These are phyloP conservation scores for Myripristis murdjan DNA, from an alignment of 2,797 vertebrate species.

Conservation along the genomic window DNA sequence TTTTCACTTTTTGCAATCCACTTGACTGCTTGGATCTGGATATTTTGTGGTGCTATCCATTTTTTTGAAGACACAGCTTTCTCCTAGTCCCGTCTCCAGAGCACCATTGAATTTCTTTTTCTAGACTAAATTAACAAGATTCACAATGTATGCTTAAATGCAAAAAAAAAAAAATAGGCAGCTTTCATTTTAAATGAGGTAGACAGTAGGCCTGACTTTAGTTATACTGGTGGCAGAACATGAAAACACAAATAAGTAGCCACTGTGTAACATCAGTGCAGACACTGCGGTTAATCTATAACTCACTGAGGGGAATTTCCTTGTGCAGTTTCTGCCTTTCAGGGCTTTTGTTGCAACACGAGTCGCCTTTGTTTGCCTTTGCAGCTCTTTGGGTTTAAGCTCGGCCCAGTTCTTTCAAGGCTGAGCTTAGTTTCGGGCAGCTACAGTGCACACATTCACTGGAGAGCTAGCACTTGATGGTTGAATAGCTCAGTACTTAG, in stretches of 20 bases:
- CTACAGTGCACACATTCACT: not conserved
- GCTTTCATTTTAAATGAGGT: conserved; percentile 1
- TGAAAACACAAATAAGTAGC: conserved; percentile 25
- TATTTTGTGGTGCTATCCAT: too few species aligned
- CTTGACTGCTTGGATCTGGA: too few species aligned
- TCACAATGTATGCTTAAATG: not conserved
- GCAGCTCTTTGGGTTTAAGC: conserved; percentile 8
- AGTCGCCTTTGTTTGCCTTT: conserved; percentile 39
- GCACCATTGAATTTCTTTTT: too few species aligned
- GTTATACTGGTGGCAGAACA: not conserved
- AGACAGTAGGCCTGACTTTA: not conserved
- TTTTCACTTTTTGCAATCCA: too few species aligned
- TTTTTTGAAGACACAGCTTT: too few species aligned
- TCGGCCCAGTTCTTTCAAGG: conserved; percentile 6
- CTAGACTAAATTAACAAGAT: too few species aligned
- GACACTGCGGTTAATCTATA: conserved; percentile 41
- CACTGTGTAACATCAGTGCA: not conserved
- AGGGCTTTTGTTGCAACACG: conserved; percentile 39
- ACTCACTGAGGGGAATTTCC: conserved; percentile 43
- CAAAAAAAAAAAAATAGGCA: conserved; percentile 19
- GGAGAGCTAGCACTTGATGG: conserved; percentile 36
- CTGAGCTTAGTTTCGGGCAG: conserved; percentile 24
- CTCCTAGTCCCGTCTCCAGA: too few species aligned
- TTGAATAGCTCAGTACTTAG: conserved; percentile 58
- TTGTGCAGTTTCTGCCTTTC: conserved; percentile 10